Evolutionary conservation across 2,888 invertebrate species (phyloP), one percentile per base, ranked within the genome.

Genomic region (Gymnocheta viridis): DNA sequence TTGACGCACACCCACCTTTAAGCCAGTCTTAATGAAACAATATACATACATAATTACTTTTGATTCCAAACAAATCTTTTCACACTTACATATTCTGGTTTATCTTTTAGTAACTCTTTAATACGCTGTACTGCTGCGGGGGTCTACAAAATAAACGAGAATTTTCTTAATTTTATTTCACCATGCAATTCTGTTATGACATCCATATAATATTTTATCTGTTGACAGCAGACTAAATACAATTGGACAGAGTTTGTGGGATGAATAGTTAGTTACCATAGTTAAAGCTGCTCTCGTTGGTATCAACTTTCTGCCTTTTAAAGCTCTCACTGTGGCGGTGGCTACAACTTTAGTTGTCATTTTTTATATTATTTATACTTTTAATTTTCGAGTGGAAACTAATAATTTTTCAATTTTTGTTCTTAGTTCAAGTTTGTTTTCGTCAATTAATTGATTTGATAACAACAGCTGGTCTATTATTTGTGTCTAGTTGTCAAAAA

Each of bases 1-100:
- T 91, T 99, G 98, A 82, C 96, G 95, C 2, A 99, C 99, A 72
- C 99, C 99, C 88, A 99, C 96, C 93, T 97, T 97, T 47, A 99
- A 93, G 3, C 98, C 99, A 89, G 97, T 94, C 96, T 96, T 29
- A 17, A 56, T 2, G 12, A 87, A 19, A 44, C n/a, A n/a, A n/a
- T 7, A 32, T 27, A 5, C 2, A 19, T 19, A 2, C 41, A 41
- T 41, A 2, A 47, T 19, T 17, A n/a, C 4, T 44, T 44, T 47
- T 47, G 2, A 19, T 47, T 19, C 2, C 1, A 47, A 44, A 14
- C 2, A 2, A 19, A 24, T 38, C 4, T 19, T 2, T 32, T 9
- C 19, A 54, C 67, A 87, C 89, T 90, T 88, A 92, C 92, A 88
- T 87, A 90, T 86, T 96, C 96, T 79, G 95, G 94, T 90, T 96